Base-by-base conservation (phyloP, 2,113 vertebrate genomes). In the Platichthys flesus region DNA sequence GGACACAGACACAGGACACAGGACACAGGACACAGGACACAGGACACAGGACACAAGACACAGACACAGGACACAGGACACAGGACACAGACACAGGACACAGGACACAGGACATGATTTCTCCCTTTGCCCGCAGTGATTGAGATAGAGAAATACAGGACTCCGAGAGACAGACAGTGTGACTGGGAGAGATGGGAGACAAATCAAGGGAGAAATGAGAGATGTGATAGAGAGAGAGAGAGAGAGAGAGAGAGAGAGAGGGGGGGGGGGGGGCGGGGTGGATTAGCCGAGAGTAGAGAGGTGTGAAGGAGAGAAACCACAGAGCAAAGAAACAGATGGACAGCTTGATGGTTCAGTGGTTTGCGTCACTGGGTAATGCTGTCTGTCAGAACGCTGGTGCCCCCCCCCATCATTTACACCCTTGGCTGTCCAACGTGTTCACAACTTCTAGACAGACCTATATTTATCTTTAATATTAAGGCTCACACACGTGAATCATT, bases 271-370 rank as follows among this genome's bases (percentile, higher is more conserved):
- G 26, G 26, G n/a, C n/a, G 47, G 28, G 37, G 52, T 58, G 54
- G 73, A 47, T 65, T 72, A 71, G 67, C 71, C n/a, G 2, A 61
- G 61, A 71, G 66, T 24, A 45, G 20, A 28, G 16, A n/a, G 23
- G 42, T 68, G 74, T 75, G 52, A 76, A 31, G 8, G 64, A 75
- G 26, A 57, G 42, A 59, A 37, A 24, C 51, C 10, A 37, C 52
- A 23, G 31, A 72, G 60, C 66, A 42, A 42, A 70, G 70, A 83
- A 85, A 72, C 83, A 87, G 82, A 87, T 82, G 85, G 87, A 83
- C 85, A 82, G 63, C 68, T 67, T 67, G 66, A 86, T 77, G 87
- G 78, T 85, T 91, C 80, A 74, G 24, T 83, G 84, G 64, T 85
- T 70, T 83, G 72, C 74, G 64, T 81, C 84, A 85, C 62, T 70